Base-by-base conservation (phyloP, 2,797 vertebrate species). In the Gymnodraco acuticeps region DNA sequence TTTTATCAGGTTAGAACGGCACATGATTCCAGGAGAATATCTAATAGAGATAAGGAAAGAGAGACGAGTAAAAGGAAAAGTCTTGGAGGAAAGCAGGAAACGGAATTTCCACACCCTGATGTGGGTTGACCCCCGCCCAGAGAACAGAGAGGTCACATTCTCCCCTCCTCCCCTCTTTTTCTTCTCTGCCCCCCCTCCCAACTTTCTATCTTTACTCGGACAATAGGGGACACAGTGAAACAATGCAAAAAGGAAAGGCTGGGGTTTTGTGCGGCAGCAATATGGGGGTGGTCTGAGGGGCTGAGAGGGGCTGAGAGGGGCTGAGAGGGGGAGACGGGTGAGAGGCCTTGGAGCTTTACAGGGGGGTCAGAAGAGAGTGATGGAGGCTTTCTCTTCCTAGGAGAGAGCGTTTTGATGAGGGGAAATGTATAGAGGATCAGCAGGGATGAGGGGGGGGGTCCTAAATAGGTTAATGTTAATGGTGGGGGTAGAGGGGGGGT, bases 61-160 rank as follows among this genome's bases (percentile, higher is more conserved):
- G 67, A 62, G 38, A 27, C 23, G 31, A 76, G 43, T 50, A 14
- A 55, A 70, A 76, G 11, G 61, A 42, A 80, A 79, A 51, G 6
- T 64, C 33, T 41, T 27, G 27, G 53, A 64, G 83, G 78, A 83
- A 82, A 76, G 70, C 81, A 86, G 89, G 89, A 93, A 93, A 74
- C 76, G 71, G 86, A 90, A 88, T 88, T 82, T 89, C 91, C 89
- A 91, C 85, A 89, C 83, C 85, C 83, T 81, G 70, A 80, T 74
- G 88, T 88, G 84, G 85, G 87, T 75, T 84, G 83, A 83, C 52
- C 16, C 70, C 64, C 73, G 64, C 77, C 67, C 61, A 27, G 62
- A 85, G 73, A 87, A 81, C 70, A 83, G 82, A 82, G 81, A 85
- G 83, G 82, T 77, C 69, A 81, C 74, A 81, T 78, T 85, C 61